Conservation (phyloP, 1,140 invertebrate genomes). For the Cydia amplana region DNA sequence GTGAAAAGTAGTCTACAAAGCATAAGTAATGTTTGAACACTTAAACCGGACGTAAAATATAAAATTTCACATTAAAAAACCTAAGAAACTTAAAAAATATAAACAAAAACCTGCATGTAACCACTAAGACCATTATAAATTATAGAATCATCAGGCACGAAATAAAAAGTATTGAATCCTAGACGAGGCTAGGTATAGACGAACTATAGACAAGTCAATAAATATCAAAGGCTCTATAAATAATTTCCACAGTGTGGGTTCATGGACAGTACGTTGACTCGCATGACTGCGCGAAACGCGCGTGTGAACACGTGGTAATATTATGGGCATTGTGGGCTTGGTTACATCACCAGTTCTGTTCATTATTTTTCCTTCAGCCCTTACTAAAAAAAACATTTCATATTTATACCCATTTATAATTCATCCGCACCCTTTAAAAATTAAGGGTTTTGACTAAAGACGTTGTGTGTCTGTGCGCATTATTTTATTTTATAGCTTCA, state of each 20-base stretch:
- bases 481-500: too few relatives aligned
- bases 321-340: too few relatives aligned
- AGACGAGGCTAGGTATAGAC: conserved; percentile 13
- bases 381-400: too few relatives aligned
- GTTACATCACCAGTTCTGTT: too few relatives aligned
- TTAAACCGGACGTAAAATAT: conserved; percentile 1
- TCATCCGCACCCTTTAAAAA: too few relatives aligned
- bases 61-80: conserved; percentile 4
- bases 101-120: conserved; percentile 2
- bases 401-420: too few relatives aligned
- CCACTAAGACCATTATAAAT: conserved; percentile 12
- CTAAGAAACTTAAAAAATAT: background rate
- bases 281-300: background rate
- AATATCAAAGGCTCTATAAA: conserved; percentile 17
- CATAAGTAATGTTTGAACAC: background rate
- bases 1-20: background rate
- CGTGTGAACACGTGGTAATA: background rate
- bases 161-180: conserved; percentile 9
- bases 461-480: too few relatives aligned
- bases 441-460: too few relatives aligned
- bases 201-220: conserved; percentile 11
- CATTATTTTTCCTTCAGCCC: too few relatives aligned
- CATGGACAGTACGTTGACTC: background rate
- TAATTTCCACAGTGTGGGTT: background rate
- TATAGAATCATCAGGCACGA: background rate